phyloP scores from a whole-genome alignment of 2,888 invertebrate genomes.

The Aradus depressus region DNA sequence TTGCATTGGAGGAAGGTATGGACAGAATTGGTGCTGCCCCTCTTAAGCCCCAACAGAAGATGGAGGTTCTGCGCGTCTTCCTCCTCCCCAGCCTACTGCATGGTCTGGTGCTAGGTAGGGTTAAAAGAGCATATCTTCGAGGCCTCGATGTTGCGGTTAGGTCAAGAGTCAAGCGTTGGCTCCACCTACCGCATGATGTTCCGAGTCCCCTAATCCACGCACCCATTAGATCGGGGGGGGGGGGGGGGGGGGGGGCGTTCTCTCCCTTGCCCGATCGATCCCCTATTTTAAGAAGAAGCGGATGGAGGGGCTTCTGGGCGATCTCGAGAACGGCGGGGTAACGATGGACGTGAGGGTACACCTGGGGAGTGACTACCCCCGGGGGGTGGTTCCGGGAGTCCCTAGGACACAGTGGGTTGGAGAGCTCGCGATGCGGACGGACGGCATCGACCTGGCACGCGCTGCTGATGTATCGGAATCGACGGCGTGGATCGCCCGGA shows the following conservation, averaged over 20 bases:
- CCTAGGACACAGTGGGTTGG: neutral
- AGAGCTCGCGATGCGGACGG: slow-evolving; percentile 30
- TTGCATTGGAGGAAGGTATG: neutral
- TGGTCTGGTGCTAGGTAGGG: slow-evolving; percentile 33
- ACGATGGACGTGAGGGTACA: neutral
- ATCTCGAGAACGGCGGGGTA: neutral
- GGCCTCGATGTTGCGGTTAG: slow-evolving; percentile 34
- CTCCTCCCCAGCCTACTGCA: slow-evolving; percentile 36
- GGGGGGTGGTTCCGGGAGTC: neutral
- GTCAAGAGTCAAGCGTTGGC: slow-evolving; percentile 30
- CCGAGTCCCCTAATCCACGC: slow-evolving; percentile 34
- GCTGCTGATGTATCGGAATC: neutral
- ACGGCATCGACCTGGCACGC: neutral
- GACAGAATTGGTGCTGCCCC: neutral
- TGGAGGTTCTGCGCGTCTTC: slow-evolving; percentile 34
- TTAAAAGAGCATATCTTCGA: slow-evolving; percentile 26
- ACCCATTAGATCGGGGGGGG: slow-evolving; percentile 28
- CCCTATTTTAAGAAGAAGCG: neutral
- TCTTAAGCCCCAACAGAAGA: slow-evolving; percentile 37
- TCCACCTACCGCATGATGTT: slow-evolving; percentile 33
- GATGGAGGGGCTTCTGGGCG: neutral
- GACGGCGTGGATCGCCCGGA: neutral
- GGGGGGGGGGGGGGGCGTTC: slow-evolving; percentile 22
- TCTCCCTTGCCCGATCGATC: slow-evolving; percentile 21
- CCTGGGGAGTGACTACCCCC: neutral